Evolutionary conservation across 2,113 vertebrate species (phyloP).

Genomic region (Oryctolagus cuniculus): DNA sequence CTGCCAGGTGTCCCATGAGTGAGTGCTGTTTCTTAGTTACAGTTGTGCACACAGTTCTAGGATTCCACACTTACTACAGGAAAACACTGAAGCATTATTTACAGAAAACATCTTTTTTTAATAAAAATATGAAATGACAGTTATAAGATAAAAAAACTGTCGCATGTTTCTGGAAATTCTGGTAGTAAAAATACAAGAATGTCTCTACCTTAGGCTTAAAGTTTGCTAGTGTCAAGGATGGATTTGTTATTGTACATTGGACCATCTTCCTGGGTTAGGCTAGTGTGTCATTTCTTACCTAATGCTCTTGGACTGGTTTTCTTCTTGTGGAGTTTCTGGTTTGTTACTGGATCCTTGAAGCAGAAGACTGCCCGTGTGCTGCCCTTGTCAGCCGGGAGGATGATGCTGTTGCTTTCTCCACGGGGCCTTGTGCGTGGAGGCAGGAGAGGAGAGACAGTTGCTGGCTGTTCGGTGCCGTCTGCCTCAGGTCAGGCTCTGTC

Average conservation of each 20-base stretch:
- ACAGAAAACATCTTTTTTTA: not conserved
- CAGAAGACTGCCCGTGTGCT: not conserved
- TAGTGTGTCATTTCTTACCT: not conserved
- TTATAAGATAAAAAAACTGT: not conserved
- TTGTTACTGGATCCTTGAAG: not conserved
- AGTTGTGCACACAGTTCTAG: not conserved
- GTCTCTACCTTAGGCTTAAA: not conserved
- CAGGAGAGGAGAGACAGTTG: not conserved
- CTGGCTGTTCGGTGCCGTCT: not conserved
- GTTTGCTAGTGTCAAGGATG: not conserved
- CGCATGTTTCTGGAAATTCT: not conserved
- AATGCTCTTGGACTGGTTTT: not conserved
- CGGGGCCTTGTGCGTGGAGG: not conserved
- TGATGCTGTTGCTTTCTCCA: not conserved
- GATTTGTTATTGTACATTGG: not conserved
- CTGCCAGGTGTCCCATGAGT: not conserved
- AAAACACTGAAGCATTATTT: not conserved
- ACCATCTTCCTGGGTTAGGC: not conserved
- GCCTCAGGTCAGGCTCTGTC: not conserved
- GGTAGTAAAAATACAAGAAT: not conserved
- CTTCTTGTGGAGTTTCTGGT: not conserved
- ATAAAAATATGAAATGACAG: not conserved
- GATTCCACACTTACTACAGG: not conserved
- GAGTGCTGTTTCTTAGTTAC: not conserved
- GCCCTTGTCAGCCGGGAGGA: not conserved